Base-by-base conservation (phyloP, 2,888 invertebrate genomes). In the Plebejus anna region DNA sequence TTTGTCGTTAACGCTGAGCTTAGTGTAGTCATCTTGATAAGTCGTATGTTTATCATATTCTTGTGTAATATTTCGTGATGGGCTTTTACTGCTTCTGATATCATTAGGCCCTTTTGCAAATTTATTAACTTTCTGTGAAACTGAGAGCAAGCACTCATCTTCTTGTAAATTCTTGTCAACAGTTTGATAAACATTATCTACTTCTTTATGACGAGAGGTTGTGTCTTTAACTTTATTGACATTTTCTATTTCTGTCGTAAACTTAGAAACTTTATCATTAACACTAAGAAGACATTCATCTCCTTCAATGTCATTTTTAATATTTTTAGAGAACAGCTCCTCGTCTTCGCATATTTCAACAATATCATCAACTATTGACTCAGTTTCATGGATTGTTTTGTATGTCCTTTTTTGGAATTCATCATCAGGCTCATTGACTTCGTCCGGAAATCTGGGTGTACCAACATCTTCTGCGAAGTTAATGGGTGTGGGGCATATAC, bases 381-480 rank as follows among this genome's bases (percentile, higher is more conserved):
- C 96, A 36, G 95, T 92, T 89, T 96, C 96, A 79, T 92, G 92
- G 38, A 94, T 94, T 0, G 89, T 91, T 76, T 91, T 89, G 81
- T 94, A 83, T 55, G 87, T 83, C 71, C 90, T 86, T 78, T 86
- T 90, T 22, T 84, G 86, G 13, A 91, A 90, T 57, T 95, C 95
- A 82, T 97, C 97, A 80, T 97, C 97, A 0, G 97, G 97, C 86
- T 97, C 97, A 82, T 94, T 95, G 0, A 97, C 95, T 83, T 95
- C 95, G 85, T 97, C 97, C 0, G 97, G 97, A 84, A 96, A 96
- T 77, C 97, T 94, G 3, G 96, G 96, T 76, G 94, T 94, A 75
- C 95, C 95, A 1, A 94, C 94, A 78, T 95, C 95, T 75, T 95
- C 95, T 75, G 92, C 90, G 7, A 95, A 94, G 61, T 94, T 94